Conservation (phyloP, 2,888 invertebrate species). For the Abrostola tripartita region DNA sequence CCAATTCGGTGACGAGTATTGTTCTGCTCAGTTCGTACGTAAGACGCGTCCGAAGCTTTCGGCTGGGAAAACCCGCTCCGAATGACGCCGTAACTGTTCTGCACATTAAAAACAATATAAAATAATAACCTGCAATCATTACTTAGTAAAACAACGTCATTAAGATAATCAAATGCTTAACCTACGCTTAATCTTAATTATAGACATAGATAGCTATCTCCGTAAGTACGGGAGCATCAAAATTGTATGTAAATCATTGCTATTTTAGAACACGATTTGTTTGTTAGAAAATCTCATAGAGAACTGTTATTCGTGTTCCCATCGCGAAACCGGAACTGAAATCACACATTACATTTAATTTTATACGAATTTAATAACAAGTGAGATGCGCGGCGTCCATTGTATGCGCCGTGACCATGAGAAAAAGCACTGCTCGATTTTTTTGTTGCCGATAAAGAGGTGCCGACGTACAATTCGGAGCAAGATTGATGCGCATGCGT, state of each 20-base stretch:
- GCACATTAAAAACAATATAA: slow-evolving; percentile 47
- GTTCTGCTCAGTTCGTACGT: slow-evolving; percentile 18
- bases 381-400: slow-evolving; percentile 80
- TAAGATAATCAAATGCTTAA: slow-evolving; percentile 46
- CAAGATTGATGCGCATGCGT: slow-evolving; percentile 84
- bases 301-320: slow-evolving; percentile 81
- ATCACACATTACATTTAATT: slow-evolving; percentile 88
- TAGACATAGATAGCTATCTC: slow-evolving; percentile 62
- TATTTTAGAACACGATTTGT: slow-evolving; percentile 67
- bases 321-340: slow-evolving; percentile 85
- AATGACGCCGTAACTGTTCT: slow-evolving; percentile 36
- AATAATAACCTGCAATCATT: slow-evolving; percentile 44
- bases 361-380: slow-evolving; percentile 89
- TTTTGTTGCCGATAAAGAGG: slow-evolving; percentile 84
- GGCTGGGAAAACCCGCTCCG: slow-evolving; percentile 29
- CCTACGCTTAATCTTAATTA: slow-evolving; percentile 52
- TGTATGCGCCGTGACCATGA: slow-evolving; percentile 80
- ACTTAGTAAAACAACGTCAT: slow-evolving; percentile 56
- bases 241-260: slow-evolving; percentile 69
- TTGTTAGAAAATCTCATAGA: slow-evolving; percentile 70
- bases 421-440: slow-evolving; percentile 80
- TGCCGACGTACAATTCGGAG: slow-evolving; percentile 83
- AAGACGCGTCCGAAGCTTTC: slow-evolving; percentile 12
- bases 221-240: slow-evolving; percentile 60
- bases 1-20: slow-evolving; percentile 43